Evolutionary conservation across 2,888 invertebrate species (phyloP).

Genomic region (Horisme vitalbata): DNA sequence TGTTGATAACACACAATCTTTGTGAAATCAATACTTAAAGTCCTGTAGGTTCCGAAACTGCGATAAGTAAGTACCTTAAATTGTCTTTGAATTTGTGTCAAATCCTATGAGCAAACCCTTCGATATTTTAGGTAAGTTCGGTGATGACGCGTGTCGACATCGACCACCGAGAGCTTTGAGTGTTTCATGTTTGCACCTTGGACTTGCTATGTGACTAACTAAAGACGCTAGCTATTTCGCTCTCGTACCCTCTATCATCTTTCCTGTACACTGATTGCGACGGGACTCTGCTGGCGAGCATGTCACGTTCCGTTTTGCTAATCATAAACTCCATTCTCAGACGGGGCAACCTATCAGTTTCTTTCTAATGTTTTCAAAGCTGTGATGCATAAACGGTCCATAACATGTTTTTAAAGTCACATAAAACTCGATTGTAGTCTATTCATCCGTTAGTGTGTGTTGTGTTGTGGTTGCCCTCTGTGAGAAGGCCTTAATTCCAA

Average conservation of each 20-base stretch:
- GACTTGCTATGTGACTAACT: conserved; percentile 83
- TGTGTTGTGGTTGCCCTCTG: background rate
- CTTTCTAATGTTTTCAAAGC: background rate
- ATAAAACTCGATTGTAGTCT: too few relatives aligned
- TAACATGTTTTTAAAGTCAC: too few relatives aligned
- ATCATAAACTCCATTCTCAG: conserved; percentile 29
- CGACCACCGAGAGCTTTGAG: conserved; percentile 82
- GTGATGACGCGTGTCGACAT: conserved; percentile 62
- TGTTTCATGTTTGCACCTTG: conserved; percentile 85
- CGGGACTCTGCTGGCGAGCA: conserved; percentile 64
- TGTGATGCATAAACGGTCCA: too few relatives aligned
- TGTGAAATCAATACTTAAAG: too few relatives aligned
- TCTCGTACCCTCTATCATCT: conserved; percentile 81
- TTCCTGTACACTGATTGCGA: conserved; percentile 82
- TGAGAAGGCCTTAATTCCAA: conserved; percentile 18
- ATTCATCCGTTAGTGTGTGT: too few relatives aligned
- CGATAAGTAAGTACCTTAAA: background rate
- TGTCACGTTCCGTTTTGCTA: conserved; percentile 52
- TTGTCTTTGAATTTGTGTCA: background rate
- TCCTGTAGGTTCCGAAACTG: too few relatives aligned
- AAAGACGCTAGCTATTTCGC: conserved; percentile 81
- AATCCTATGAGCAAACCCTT: conserved; percentile 38
- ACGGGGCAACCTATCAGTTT: conserved; percentile 9
- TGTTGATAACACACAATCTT: too few relatives aligned
- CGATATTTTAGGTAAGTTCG: conserved; percentile 71